Evolutionary conservation across 2,797 vertebrate genomes (phyloP), one percentile per base, ranked within the genome.

Genomic region (Parauchenoglanis ngamensis): DNA sequence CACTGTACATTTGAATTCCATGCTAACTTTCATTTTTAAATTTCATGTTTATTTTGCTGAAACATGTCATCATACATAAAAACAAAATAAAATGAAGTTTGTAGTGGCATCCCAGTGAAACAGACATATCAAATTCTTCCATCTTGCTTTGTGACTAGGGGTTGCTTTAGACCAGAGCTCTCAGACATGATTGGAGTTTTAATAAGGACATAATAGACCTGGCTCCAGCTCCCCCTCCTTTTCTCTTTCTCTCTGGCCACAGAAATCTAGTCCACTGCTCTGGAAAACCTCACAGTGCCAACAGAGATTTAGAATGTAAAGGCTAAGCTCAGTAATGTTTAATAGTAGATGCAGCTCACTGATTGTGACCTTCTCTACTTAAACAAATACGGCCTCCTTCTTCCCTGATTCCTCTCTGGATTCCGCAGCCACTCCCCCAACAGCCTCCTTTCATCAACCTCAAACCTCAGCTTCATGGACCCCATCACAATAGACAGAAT

Each of bases 181-280:
- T 91, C 88, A 90, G 90, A 90, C 88, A 89, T 90, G 87, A 90
- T 87, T 89, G 89, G 90, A 89, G 80, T 90, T 91, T 89, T 90
- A 90, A 90, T 91, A 90, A 89, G 89, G 87, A 84, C 88, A 88
- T 90, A 91, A 91, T 90, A 89, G 90, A 89, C 88, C 90, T 89
- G 89, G 88, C 89, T 91, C 90, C 89, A 89, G 83, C 57, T 84
- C 86, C 88, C 77, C 84, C 85, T 85, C 88, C 77, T 59, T 77
- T 77, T 85, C 87, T 72, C 70, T 73, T 78, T 84, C 85, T 86
- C 87, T 84, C 86, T 88, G 87, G 87, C 87, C 85, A 77, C 88
- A 88, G 73, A 91, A 90, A 91, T 91, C 73, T 85, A 78, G 84
- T 89, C 87, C 88, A 88, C 72, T 86, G 90, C 88, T 91, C 89